A percentile compares a stretch with the other conserved stretches of the same genome.
Conservation (phyloP, 1,140 invertebrate species). For the Diprion similis region DNA sequence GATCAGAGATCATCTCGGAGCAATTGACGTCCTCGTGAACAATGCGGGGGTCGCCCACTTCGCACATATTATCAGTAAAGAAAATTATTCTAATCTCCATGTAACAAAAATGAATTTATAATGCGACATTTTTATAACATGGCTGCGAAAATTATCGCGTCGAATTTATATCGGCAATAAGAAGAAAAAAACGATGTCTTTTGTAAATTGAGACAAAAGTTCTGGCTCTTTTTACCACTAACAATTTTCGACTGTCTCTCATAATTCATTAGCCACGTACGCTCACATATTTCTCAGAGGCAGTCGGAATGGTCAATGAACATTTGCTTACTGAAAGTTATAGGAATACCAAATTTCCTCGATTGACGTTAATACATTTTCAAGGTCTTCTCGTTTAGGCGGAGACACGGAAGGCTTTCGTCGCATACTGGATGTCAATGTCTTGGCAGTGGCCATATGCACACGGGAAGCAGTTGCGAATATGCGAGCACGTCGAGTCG, state of each 20-base stretch:
- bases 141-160: too few species aligned
- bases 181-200: too few species aligned
- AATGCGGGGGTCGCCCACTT: conserved; percentile 52
- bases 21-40: conserved; percentile 62
- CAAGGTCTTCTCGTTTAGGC: background rate
- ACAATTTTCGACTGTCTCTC: too few species aligned
- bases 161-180: too few species aligned
- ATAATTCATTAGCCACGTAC: too few species aligned
- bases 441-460: conserved; percentile 71
- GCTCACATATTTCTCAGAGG: too few species aligned
- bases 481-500: conserved; percentile 69
- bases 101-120: too few species aligned
- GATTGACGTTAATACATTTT: conserved; percentile 36
- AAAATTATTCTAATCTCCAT: background rate
- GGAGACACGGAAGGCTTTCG: conserved; percentile 36
- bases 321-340: too few species aligned
- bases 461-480: conserved; percentile 69
- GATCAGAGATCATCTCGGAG: conserved; percentile 51
- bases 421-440: conserved; percentile 70
- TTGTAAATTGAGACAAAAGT: too few species aligned
- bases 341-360: conserved; percentile 27
- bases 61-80: background rate
- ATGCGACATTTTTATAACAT: too few species aligned
- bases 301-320: too few species aligned
- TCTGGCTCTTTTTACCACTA: too few species aligned